These are phyloP conservation scores for Paguma larvata DNA, from an alignment of 2,797 vertebrate genomes.

Conservation along the genomic window DNA sequence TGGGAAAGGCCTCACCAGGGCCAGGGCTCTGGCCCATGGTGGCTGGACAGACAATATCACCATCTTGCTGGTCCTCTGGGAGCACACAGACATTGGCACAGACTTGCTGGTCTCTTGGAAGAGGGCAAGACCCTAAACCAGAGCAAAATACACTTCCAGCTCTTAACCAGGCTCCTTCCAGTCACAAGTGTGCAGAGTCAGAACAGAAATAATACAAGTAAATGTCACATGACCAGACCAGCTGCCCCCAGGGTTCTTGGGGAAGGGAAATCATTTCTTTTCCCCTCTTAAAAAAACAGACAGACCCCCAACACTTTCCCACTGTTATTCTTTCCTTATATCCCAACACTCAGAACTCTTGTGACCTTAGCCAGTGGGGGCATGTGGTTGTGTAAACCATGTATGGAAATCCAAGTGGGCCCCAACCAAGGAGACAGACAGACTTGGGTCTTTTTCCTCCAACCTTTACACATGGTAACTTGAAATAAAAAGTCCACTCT, in stretches of 20 bases:
- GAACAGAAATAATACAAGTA: constrained; percentile 89
- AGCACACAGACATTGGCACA: constrained; percentile 88
- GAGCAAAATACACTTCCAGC: constrained; percentile 88
- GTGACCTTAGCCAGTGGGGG: constrained; percentile 82
- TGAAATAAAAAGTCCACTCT: constrained; percentile 90
- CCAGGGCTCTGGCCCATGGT: constrained; percentile 86
- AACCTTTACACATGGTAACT: constrained; percentile 86
- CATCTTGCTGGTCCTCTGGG: constrained; percentile 87
- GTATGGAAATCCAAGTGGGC: constrained; percentile 83
- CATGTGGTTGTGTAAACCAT: constrained; percentile 79
- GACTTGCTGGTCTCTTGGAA: constrained; percentile 89
- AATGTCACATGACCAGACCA: constrained; percentile 85
- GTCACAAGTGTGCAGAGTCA: constrained; percentile 88
- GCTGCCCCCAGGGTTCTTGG: constrained; percentile 86
- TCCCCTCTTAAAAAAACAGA: constrained; percentile 67
- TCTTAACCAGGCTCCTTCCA: constrained; percentile 89
- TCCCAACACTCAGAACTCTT: constrained; percentile 86
- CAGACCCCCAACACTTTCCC: constrained; percentile 66
- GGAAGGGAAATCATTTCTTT: constrained; percentile 82
- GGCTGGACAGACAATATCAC: constrained; percentile 88
- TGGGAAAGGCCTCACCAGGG: constrained; percentile 85
- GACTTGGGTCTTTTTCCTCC: constrained; percentile 83
- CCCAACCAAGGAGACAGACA: constrained; percentile 86
- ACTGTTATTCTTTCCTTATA: constrained; percentile 78
- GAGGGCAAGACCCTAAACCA: constrained; percentile 89